A percentile compares a stretch with the other conserved stretches of the same genome.
phyloP scores from a whole-genome alignment of 1,140 invertebrate species.

The Scylla paramamosain region DNA sequence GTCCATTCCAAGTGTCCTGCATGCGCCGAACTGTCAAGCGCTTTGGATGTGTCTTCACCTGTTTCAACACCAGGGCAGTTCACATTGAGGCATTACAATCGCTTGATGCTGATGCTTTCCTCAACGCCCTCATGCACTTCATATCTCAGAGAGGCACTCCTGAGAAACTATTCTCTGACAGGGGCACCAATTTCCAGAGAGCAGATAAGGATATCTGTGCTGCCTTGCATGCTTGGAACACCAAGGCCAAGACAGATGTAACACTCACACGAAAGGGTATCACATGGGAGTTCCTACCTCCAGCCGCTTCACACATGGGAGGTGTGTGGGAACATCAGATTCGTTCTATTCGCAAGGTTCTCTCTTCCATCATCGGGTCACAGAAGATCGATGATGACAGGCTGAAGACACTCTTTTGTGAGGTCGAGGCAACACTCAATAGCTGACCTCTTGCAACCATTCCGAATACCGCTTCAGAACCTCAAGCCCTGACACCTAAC shows the following conservation, averaged over 20 bases:
- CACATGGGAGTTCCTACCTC: constrained; percentile 27
- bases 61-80: constrained; percentile 71
- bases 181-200: constrained; percentile 78
- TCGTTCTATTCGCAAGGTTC: neutral
- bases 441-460: neutral
- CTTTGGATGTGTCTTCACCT: constrained; percentile 78
- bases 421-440: constrained; percentile 39
- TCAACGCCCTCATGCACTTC: constrained; percentile 68
- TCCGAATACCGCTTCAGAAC: neutral
- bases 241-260: neutral
- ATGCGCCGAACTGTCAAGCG: constrained; percentile 71
- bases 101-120: constrained; percentile 69
- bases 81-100: constrained; percentile 76
- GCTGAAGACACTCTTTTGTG: constrained; percentile 16
- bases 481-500: constrained; percentile 10
- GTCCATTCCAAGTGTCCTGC: constrained; percentile 77
- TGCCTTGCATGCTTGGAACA: constrained; percentile 25
- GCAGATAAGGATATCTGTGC: constrained; percentile 77
- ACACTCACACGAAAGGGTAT: neutral
- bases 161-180: constrained; percentile 76
- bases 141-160: constrained; percentile 72
- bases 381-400: constrained; percentile 18
- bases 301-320: constrained; percentile 25
- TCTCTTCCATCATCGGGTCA: neutral
- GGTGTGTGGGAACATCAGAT: constrained; percentile 47